Percentiles rank a stretch among this genome's conserved stretches.
Conservation (phyloP, 2,113 vertebrate species). For the Ceyx cyanopectus region DNA sequence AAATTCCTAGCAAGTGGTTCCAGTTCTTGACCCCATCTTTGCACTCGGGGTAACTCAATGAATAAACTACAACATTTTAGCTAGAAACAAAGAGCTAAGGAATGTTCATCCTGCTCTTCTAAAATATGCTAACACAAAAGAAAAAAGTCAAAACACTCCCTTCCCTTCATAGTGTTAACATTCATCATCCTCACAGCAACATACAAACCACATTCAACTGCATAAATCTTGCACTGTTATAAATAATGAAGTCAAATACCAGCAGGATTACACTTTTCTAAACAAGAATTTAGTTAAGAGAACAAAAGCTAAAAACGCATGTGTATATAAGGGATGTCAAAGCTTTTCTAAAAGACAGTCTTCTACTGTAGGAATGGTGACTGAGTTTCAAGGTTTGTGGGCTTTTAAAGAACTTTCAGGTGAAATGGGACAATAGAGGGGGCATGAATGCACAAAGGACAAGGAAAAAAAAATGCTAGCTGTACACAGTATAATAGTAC, state of each 20-base stretch:
- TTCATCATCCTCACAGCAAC: background rate
- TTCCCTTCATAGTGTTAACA: background rate
- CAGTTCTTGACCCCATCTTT: background rate
- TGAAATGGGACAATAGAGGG: background rate
- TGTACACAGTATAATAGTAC: background rate
- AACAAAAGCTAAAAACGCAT: background rate
- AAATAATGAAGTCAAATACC: background rate
- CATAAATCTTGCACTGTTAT: background rate
- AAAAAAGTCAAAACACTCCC: background rate
- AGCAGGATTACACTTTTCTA: slow-evolving; percentile 7
- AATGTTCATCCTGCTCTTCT: background rate
- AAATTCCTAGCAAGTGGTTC: background rate
- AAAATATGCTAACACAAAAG: background rate
- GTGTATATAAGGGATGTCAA: rapidly evolving
- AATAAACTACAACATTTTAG: background rate
- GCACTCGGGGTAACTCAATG: background rate
- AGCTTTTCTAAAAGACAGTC: background rate
- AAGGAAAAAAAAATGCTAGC: background rate
- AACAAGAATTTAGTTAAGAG: background rate
- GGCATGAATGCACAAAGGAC: rapidly evolving
- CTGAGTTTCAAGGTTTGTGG: background rate
- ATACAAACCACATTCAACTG: background rate
- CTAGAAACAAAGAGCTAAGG: background rate
- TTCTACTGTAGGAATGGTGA: background rate
- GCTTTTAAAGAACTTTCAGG: background rate